Evolutionary conservation across 1,140 invertebrate genomes (phyloP).

Genomic region (Pseudoatta argentina): DNA sequence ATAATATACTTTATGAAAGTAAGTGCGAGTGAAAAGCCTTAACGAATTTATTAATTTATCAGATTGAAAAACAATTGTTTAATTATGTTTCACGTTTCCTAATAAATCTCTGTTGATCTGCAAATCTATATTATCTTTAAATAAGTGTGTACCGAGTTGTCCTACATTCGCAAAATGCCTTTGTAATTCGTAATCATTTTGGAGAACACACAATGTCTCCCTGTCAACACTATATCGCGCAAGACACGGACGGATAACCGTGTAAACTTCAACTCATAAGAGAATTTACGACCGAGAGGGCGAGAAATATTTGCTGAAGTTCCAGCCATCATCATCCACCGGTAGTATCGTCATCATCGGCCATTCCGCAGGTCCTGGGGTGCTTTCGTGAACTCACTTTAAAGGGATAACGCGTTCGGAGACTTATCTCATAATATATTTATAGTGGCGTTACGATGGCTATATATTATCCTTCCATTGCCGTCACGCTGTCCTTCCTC

Average conservation of each 20-base stretch:
- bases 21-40: too few species aligned
- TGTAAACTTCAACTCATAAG: constrained; percentile 39
- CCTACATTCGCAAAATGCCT: neutral
- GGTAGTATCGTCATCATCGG: constrained; percentile 57
- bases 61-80: too few species aligned
- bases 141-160: too few species aligned
- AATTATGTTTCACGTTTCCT: too few species aligned
- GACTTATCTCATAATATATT: constrained; percentile 77
- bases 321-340: constrained; percentile 34
- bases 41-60: too few species aligned
- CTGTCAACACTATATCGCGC: neutral
- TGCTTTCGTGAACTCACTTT: constrained; percentile 58
- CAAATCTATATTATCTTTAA: too few species aligned
- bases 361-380: constrained; percentile 20
- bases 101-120: too few species aligned
- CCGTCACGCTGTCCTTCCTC: constrained; percentile 26
- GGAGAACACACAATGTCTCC: neutral
- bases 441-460: constrained; percentile 69
- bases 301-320: constrained; percentile 62
- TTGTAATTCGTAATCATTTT: neutral
- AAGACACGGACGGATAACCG: constrained; percentile 13
- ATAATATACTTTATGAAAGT: too few species aligned
- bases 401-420: constrained; percentile 72
- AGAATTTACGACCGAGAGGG: neutral
- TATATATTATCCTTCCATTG: constrained; percentile 70